phyloP scores from a whole-genome alignment of 2,888 invertebrate genomes.

The Drosophila melanosoma region DNA sequence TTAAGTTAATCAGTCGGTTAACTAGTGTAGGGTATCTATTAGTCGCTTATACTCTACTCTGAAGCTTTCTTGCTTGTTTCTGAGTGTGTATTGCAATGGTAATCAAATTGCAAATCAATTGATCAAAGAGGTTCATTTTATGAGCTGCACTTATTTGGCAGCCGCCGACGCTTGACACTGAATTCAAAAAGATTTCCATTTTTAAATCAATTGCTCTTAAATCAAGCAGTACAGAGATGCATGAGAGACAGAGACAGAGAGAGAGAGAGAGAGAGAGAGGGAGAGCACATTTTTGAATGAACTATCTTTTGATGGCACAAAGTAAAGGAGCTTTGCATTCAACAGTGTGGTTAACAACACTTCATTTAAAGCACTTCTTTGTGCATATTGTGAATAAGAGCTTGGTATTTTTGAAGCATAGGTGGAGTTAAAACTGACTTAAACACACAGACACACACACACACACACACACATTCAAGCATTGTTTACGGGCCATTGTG shows the following conservation, averaged over 20 bases:
- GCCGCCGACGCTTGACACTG: constrained; percentile 23
- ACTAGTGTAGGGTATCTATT: neutral
- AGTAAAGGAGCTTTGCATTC: neutral
- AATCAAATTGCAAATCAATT: constrained; percentile 41
- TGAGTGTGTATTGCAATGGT: constrained; percentile 36
- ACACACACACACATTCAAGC: neutral
- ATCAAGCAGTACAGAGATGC: neutral
- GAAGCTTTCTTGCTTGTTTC: neutral
- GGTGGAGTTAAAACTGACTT: neutral
- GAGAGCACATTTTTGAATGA: neutral
- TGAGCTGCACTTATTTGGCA: constrained; percentile 14
- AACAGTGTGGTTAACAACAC: constrained; percentile 17
- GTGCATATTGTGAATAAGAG: neutral
- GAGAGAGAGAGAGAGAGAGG: neutral
- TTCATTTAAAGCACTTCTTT: constrained; percentile 4
- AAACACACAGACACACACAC: neutral
- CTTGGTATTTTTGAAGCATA: neutral
- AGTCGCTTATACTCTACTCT: neutral
- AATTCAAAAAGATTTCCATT: constrained; percentile 8
- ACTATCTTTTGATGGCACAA: neutral
- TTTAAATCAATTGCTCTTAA: constrained; percentile 11
- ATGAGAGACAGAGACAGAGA: neutral
- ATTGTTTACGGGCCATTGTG: neutral
- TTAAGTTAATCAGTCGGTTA: neutral
- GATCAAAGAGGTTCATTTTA: constrained; percentile 65